A percentile compares a stretch with the other conserved stretches of the same genome.
Conservation (phyloP, 2,113 vertebrate species). For the Phoenicopterus ruber region DNA sequence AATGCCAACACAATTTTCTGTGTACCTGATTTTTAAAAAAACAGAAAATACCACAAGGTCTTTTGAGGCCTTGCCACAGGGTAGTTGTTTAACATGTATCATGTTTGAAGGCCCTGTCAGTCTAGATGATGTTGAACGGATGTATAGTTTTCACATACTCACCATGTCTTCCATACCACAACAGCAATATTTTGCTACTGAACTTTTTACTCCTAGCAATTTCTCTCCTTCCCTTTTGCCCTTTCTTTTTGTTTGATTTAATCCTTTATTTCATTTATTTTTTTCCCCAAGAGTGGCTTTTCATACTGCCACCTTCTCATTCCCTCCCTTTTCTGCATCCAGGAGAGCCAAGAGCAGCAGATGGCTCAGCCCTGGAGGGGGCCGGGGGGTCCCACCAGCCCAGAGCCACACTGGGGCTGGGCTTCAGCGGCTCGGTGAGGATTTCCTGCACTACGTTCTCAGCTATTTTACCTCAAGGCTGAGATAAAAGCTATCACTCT, state of each 20-base stretch:
- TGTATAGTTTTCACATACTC: conserved; percentile 28
- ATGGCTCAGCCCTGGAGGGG: not conserved
- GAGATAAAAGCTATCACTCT: not conserved
- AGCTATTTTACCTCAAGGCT: not conserved
- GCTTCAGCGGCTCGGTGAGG: not conserved
- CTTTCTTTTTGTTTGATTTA: conserved; percentile 51
- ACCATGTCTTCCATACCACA: conserved; percentile 33
- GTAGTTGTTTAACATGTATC: conserved; percentile 65
- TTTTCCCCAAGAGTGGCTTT: not conserved
- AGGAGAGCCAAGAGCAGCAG: not conserved
- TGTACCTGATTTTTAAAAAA: conserved; percentile 67
- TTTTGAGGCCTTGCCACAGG: conserved; percentile 59
- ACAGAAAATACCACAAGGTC: conserved; percentile 60
- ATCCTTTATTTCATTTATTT: not conserved
- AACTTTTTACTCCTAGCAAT: conserved; percentile 19
- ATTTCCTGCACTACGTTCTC: not conserved
- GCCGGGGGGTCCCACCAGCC: not conserved
- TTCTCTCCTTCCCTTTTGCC: conserved; percentile 32
- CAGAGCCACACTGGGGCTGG: not conserved
- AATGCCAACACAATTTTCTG: conserved; percentile 61
- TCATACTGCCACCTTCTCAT: not conserved
- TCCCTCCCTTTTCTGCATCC: not conserved
- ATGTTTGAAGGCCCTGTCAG: conserved; percentile 52
- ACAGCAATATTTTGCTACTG: conserved; percentile 42
- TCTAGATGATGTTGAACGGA: conserved; percentile 30